Evolutionary conservation across 2,797 vertebrate species (phyloP).

Genomic region (Bothrops alternatus): DNA sequence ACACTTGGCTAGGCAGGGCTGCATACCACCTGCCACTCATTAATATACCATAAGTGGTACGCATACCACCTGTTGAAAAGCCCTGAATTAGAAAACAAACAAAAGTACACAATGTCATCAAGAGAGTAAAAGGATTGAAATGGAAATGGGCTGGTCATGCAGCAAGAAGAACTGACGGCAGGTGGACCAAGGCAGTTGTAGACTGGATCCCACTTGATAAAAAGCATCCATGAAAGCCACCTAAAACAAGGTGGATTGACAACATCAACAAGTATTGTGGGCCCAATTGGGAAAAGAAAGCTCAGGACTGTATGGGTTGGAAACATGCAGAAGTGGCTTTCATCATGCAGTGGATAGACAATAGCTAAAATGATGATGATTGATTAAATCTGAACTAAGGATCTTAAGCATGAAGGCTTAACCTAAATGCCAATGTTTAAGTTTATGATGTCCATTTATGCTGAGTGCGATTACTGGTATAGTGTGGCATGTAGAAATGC

Average conservation of each 20-base stretch:
- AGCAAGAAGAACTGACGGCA: not conserved
- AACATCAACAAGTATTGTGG: too few species aligned
- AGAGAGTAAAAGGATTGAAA: not conserved
- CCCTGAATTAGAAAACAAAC: not conserved
- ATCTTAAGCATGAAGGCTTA: not conserved
- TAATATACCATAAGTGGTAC: too few species aligned
- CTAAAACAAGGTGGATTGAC: too few species aligned
- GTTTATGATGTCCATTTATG: not conserved
- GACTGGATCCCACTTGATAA: too few species aligned
- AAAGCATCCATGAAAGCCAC: too few species aligned
- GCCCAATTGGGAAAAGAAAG: too few species aligned
- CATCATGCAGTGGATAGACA: not conserved
- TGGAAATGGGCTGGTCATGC: not conserved
- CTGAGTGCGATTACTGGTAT: not conserved
- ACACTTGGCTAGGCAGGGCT: too few species aligned
- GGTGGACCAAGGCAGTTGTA: too few species aligned
- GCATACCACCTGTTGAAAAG: too few species aligned
- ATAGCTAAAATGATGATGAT: not conserved
- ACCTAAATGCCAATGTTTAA: not conserved
- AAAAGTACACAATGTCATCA: not conserved
- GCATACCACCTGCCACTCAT: too few species aligned
- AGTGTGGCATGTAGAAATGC: not conserved
- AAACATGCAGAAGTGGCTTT: not conserved
- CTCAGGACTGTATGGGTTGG: not conserved
- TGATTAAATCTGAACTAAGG: not conserved